A percentile compares a stretch with the other conserved stretches of the same genome.
These are phyloP conservation scores for Cranoglanis bouderius DNA, from an alignment of 2,113 vertebrate species.

Conservation along the genomic window DNA sequence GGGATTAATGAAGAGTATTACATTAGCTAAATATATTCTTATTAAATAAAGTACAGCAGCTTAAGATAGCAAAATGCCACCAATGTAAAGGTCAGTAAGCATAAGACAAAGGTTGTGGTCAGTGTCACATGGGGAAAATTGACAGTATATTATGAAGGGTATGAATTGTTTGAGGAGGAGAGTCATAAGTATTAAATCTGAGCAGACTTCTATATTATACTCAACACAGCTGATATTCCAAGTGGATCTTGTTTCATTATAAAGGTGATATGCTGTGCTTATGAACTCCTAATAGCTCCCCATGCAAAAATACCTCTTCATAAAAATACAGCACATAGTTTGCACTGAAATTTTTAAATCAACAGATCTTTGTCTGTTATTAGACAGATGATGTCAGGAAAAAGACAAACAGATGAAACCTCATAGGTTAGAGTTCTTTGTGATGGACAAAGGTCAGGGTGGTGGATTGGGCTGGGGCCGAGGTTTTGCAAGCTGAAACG, in stretches of 20 bases:
- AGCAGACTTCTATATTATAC: neutral
- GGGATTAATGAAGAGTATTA: neutral
- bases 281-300: slow-evolving; percentile 34
- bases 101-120: slow-evolving; percentile 10
- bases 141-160: slow-evolving; percentile 42
- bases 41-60: neutral
- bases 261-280: slow-evolving; percentile 24
- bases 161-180: slow-evolving; percentile 42
- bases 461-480: neutral
- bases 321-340: slow-evolving; percentile 54
- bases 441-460: slow-evolving; percentile 71
- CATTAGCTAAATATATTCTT: neutral
- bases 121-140: slow-evolving; percentile 30
- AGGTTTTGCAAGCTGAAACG: neutral
- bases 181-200: slow-evolving; percentile 21
- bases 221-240: slow-evolving; percentile 23
- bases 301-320: slow-evolving; percentile 38
- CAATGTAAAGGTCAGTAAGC: neutral
- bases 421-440: slow-evolving; percentile 74
- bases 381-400: slow-evolving; percentile 35
- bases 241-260: neutral
- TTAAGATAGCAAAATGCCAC: neutral
- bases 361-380: slow-evolving; percentile 39
- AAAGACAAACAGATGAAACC: slow-evolving; percentile 69
- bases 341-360: slow-evolving; percentile 56